Base-by-base conservation (phyloP, 2,797 vertebrate species). In the Crax fasciolata region DNA sequence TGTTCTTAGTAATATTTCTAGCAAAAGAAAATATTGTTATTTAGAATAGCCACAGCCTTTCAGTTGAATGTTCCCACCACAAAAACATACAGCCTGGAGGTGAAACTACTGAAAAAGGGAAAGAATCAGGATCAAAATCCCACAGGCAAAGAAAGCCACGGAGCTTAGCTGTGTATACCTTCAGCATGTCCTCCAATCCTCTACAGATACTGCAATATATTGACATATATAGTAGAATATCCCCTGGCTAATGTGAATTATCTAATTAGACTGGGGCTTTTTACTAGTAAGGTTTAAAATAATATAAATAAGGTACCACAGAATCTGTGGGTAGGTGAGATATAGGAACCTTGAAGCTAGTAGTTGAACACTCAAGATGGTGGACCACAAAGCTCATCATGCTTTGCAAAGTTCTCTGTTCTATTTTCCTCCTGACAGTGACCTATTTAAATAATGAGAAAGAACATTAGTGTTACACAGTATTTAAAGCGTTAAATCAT, bases 361-460 rank as follows among this genome's bases (percentile, higher is more conserved):
- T 72, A 81, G 28, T 4, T 61, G 73, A 8, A 54, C 41, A 28
- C 27, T 67, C 55, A 4, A 55, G 81, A 9, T 55, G 10, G 28
- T 39, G 49, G 24, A 88, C 73, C 30, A 68, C 41, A 88, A 88
- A 72, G 24, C 25, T 80, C 2, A 3, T 59, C 76, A n/a, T 30
- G 7, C n/a, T 91, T 94, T 83, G 52, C 58, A 41, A 23, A 49
- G 10, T 61, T 46, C 19, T 65, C n/a, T 93, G 24, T n/a, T 77
- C 54, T 46, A 14, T 3, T 43, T 86, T 88, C 58, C 61, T 74
- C 30, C 73, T 46, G 65, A 48, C 11, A 63, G 23, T 91, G 73
- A 94, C 62, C 71, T 95, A 89, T 65, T 94, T 94, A 94, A 92
- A 87, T 48, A 58, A 63, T 1, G 25, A 41, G 74, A 90, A 61